A percentile compares a stretch with the other conserved stretches of the same genome.
phyloP scores from a whole-genome alignment of 2,797 vertebrate genomes.

The Myoxocephalus aenaeus region DNA sequence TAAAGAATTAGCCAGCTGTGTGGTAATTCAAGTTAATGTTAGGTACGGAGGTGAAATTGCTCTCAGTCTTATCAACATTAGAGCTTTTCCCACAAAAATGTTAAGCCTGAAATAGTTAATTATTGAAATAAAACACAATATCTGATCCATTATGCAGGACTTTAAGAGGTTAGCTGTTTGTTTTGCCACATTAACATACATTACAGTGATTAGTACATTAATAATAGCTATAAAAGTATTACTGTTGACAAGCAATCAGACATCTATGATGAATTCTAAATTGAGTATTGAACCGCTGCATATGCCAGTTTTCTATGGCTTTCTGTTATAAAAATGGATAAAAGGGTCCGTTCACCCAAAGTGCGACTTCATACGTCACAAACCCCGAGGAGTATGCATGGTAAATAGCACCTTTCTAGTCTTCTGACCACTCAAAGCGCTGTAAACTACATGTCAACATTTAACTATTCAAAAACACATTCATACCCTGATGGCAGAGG shows the following conservation, averaged over 20 bases:
- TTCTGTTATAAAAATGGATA: neutral
- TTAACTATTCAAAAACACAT: neutral
- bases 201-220: slow-evolving; percentile 6
- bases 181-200: slow-evolving; percentile 11
- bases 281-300: neutral
- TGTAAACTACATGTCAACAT: no score
- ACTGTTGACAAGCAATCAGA: slow-evolving; percentile 13
- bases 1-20: slow-evolving; percentile 18
- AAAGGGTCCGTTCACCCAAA: neutral
- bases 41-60: slow-evolving; percentile 25
- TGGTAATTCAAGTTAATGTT: slow-evolving; percentile 38
- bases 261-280: neutral
- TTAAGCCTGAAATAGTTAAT: slow-evolving; percentile 14
- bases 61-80: slow-evolving; percentile 38
- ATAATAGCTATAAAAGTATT: neutral
- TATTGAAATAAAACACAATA: slow-evolving; percentile 24
- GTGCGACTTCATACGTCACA: neutral
- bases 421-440: no score
- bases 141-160: slow-evolving; percentile 15
- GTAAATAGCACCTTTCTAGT: no score
- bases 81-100: slow-evolving; percentile 20
- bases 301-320: neutral
- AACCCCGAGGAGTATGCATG: neutral
- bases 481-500: neutral
- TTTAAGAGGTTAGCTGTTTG: slow-evolving; percentile 18